Evolutionary conservation across 2,888 invertebrate genomes (phyloP), one percentile per base, ranked within the genome.

Genomic region (Nephrocerus scutellatus): DNA sequence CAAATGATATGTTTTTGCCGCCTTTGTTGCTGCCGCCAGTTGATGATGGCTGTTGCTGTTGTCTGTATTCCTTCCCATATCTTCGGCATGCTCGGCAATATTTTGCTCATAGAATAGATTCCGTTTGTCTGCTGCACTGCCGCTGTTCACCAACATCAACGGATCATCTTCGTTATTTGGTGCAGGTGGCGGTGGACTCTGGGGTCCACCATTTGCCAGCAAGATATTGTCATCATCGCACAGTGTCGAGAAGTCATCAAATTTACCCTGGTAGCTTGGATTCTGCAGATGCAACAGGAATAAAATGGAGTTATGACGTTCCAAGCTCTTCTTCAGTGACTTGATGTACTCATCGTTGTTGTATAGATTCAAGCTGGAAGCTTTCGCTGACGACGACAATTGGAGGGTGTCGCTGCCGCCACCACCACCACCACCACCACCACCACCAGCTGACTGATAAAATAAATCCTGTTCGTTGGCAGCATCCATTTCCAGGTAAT

Each of bases 161-260:
- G n/a, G n/a, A n/a, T n/a, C n/a, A 5, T 41, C 67, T 19, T 74
- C 74, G 60, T 84, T 83, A 41, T 77, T 77, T 1, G 87, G 86
- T 1, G 87, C 86, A 18, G 87, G 87, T 4, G 87, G 87, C 3
- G 86, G 86, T 3, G 86, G 86, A 60, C 83, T 83, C 1, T 82
- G 79, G 18, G 80, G 78, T 10, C 38, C 38, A 13, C 16, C 48
- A 6, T 50, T 46, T 41, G 50, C 57, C 21, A 63, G 43, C 6
- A 62, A 34, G 18, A 54, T 49, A 14, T 63, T 60, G 30, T 56
- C 51, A 3, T 50, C 28, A 6, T 53, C 52, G 4, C 41, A 36
- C 2, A 51, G 47, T 3, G 51, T 49, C 6, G 52, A 43, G 35
- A 55, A 49, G n/a, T 53, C 45, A 12, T 51, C 43, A 3, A 50